These are phyloP conservation scores for Bufotes viridis DNA, from an alignment of 2,797 vertebrate species.

Conservation along the genomic window DNA sequence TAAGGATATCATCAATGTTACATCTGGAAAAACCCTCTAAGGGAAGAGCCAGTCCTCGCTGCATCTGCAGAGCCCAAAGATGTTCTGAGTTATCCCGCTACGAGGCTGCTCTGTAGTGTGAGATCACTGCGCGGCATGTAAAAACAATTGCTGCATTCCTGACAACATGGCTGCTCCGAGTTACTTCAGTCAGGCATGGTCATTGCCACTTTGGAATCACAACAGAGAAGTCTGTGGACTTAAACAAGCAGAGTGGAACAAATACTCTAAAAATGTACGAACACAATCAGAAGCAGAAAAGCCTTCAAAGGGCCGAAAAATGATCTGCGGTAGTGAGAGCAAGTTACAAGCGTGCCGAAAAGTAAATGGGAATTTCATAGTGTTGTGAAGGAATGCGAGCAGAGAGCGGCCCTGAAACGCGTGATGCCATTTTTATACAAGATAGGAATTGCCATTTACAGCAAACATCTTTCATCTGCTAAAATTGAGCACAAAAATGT, in stretches of 20 bases:
- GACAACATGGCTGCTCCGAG: slow-evolving; percentile 15
- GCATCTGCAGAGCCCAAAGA: neutral
- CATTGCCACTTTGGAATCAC: slow-evolving; percentile 34
- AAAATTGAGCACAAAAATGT: too few relatives aligned
- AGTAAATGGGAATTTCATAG: slow-evolving; percentile 24
- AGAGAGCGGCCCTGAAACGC: neutral
- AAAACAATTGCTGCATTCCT: slow-evolving; percentile 47
- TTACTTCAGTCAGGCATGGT: slow-evolving; percentile 22
- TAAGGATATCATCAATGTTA: neutral
- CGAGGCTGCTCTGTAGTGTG: slow-evolving; percentile 22
- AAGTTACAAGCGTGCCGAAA: neutral
- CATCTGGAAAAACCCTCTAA: neutral
- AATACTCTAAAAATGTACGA: slow-evolving; percentile 20
- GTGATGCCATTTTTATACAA: neutral
- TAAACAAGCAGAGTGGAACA: slow-evolving; percentile 47
- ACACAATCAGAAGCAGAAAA: slow-evolving; percentile 38
- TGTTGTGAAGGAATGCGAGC: neutral
- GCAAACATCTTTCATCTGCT: neutral
- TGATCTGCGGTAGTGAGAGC: neutral
- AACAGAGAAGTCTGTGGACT: slow-evolving; percentile 28
- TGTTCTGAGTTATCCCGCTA: neutral
- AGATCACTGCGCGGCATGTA: slow-evolving; percentile 44
- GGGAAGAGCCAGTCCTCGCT: neutral
- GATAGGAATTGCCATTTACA: neutral
- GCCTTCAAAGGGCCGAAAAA: slow-evolving; percentile 12